Percentiles rank a stretch among this genome's conserved stretches.
Conservation (phyloP, 1,140 invertebrate species). For the Orius insidiosus region DNA sequence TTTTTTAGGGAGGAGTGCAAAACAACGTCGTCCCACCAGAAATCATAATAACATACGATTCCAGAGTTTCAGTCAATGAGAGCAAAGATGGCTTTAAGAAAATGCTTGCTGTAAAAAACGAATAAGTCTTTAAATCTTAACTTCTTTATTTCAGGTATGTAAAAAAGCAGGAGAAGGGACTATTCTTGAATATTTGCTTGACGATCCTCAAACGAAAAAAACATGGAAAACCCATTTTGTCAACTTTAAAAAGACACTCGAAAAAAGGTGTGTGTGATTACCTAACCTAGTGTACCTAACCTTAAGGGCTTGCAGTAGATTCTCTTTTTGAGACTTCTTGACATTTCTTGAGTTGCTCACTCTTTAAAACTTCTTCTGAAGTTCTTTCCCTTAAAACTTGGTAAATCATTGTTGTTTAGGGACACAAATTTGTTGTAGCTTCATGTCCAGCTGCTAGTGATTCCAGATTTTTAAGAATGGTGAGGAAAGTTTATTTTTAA, state of each 20-base stretch:
- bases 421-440: no score
- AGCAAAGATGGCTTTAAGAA: not conserved
- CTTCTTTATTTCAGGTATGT: slow-evolving; percentile 1
- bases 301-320: no score
- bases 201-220: not conserved
- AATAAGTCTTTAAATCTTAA: not conserved
- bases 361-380: no score
- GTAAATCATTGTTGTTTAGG: no score
- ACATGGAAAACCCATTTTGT: slow-evolving; percentile 9
- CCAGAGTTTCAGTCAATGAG: slow-evolving; percentile 1
- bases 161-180: slow-evolving; percentile 1
- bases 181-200: not conserved
- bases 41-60: not conserved
- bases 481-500: no score
- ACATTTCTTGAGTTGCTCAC: no score
- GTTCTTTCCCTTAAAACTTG: no score
- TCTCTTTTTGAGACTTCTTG: no score
- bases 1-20: slow-evolving; percentile 6
- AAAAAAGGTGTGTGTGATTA: slow-evolving; percentile 3
- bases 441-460: no score
- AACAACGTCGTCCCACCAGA: slow-evolving; percentile 7
- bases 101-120: not conserved
- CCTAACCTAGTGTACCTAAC: no score
- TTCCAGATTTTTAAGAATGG: no score
- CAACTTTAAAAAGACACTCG: not conserved